These are phyloP conservation scores for Tachycineta bicolor DNA, from an alignment of 2,113 vertebrate genomes.

Conservation along the genomic window DNA sequence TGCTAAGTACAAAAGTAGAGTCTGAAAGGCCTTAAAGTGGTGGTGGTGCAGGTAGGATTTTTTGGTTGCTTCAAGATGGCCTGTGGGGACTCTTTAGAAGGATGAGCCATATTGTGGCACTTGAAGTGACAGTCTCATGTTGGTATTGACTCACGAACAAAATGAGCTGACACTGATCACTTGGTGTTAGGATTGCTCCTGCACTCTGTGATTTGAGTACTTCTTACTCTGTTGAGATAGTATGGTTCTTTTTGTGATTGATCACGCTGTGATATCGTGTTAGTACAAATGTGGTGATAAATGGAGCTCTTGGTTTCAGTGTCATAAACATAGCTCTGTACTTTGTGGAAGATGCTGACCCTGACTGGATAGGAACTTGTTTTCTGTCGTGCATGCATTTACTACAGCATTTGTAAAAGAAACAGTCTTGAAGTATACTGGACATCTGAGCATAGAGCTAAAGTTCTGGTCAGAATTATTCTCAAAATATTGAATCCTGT, in stretches of 20 bases:
- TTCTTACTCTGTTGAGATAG: background rate
- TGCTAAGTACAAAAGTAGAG: background rate
- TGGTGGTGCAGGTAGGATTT: background rate
- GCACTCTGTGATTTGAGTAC: background rate
- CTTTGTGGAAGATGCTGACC: background rate
- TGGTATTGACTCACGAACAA: background rate
- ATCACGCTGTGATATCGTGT: background rate
- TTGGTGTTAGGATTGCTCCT: background rate
- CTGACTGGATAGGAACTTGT: background rate
- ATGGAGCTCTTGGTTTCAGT: background rate
- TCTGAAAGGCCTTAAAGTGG: background rate
- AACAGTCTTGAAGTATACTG: background rate
- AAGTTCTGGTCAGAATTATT: background rate
- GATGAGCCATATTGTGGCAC: background rate
- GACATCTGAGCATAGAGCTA: background rate
- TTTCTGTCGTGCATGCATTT: background rate
- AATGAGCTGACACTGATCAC: background rate
- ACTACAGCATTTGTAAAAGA: background rate
- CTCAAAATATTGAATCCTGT: background rate
- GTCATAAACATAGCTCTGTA: background rate
- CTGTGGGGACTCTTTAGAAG: background rate
- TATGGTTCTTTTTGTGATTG: background rate
- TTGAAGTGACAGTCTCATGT: background rate
- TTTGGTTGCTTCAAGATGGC: background rate
- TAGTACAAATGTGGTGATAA: background rate